Conservation (phyloP, 2,113 vertebrate species). For the Nycticryphes semicollaris region DNA sequence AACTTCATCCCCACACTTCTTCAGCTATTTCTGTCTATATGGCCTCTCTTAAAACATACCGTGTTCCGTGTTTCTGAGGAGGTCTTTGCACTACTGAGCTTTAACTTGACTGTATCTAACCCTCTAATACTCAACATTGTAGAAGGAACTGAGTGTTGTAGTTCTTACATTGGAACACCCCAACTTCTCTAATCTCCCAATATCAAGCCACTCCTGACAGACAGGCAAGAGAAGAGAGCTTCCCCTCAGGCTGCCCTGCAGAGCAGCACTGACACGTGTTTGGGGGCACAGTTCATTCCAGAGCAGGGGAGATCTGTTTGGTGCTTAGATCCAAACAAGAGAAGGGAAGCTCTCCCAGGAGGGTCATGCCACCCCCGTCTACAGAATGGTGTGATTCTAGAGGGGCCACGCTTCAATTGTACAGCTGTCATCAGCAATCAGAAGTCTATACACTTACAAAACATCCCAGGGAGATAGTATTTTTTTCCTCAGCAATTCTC, state of each 20-base stretch:
- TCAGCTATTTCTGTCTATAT: not conserved
- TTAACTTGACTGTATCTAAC: not conserved
- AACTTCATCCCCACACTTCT: not conserved
- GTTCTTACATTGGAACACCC: not conserved
- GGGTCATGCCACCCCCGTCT: fast-evolving
- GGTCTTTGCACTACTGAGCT: not conserved
- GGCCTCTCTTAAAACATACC: not conserved
- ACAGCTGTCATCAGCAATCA: not conserved
- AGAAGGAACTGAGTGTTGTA: not conserved
- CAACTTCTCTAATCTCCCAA: not conserved
- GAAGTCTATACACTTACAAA: not conserved
- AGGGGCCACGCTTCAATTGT: not conserved
- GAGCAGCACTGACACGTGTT: not conserved
- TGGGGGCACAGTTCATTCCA: not conserved
- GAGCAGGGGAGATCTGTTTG: not conserved
- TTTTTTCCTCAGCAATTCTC: not conserved
- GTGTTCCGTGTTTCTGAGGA: not conserved
- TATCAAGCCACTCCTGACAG: not conserved
- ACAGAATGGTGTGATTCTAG: not conserved
- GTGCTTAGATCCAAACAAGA: not conserved
- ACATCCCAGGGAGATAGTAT: not conserved
- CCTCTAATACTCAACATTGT: fast-evolving
- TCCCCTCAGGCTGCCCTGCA: not conserved
- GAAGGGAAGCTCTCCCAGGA: not conserved
- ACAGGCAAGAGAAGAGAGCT: not conserved